Evolutionary conservation across 2,113 vertebrate species (phyloP).

Genomic region (Catagonus wagneri): DNA sequence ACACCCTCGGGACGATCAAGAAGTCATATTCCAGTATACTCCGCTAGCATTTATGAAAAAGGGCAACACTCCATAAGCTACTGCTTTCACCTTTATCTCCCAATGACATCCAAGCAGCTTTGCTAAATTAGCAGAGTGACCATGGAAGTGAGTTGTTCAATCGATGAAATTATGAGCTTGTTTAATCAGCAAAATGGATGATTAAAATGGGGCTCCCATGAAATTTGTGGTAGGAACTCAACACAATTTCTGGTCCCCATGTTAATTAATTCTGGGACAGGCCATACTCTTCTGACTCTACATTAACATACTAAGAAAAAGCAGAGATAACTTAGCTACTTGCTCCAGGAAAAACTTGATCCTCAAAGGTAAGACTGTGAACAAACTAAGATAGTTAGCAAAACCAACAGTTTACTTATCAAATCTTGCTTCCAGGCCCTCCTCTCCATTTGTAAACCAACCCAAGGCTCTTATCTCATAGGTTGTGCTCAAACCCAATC

Average conservation of each 20-base stretch:
- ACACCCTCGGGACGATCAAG: not conserved
- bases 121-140: not conserved
- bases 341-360: not conserved
- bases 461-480: not conserved
- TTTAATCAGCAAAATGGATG: not conserved
- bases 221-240: not conserved
- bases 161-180: not conserved
- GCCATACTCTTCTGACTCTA: not conserved
- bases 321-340: not conserved
- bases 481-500: not conserved
- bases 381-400: not conserved
- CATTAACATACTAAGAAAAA: slow-evolving; percentile 16
- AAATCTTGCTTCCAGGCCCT: not conserved
- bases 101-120: not conserved
- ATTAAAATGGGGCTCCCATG: not conserved
- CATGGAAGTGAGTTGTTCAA: not conserved
- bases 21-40: not conserved
- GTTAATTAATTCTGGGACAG: not conserved
- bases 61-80: not conserved
- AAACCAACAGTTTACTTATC: not conserved
- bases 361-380: not conserved
- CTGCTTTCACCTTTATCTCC: not conserved
- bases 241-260: not conserved
- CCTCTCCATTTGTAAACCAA: not conserved
- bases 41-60: not conserved